Evolutionary conservation across 2,888 invertebrate genomes (phyloP).

Genomic region (Ornithoptera alexandrae): DNA sequence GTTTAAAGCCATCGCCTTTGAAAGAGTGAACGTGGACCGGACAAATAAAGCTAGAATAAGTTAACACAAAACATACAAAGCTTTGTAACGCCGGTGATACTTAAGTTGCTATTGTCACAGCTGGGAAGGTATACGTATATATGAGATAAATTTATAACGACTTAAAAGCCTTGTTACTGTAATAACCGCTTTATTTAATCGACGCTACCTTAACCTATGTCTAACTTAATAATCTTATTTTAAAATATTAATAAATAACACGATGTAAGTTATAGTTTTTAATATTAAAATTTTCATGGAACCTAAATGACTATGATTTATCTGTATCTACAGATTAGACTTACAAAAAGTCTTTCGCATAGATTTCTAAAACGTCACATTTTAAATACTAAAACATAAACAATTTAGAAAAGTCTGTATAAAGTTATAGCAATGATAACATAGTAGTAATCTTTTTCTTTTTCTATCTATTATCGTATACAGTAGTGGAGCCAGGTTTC

Average conservation of each 20-base stretch:
- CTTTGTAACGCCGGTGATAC: background rate
- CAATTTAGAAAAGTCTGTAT: too few relatives aligned
- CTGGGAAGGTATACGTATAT: slow-evolving; percentile 2
- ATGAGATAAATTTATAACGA: slow-evolving; percentile 10
- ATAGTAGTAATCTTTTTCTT: too few relatives aligned
- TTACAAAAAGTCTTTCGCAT: too few relatives aligned
- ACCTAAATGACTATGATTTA: too few relatives aligned
- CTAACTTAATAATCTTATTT: slow-evolving; percentile 1
- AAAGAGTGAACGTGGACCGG: slow-evolving; percentile 11
- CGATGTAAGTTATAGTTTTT: background rate
- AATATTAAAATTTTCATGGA: background rate
- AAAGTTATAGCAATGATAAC: too few relatives aligned
- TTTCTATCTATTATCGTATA: too few relatives aligned
- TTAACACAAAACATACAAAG: slow-evolving; percentile 21
- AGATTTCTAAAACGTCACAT: too few relatives aligned
- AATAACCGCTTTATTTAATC: slow-evolving; percentile 16
- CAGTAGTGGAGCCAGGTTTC: too few relatives aligned
- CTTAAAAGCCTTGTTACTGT: slow-evolving; percentile 16
- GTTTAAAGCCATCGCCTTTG: background rate
- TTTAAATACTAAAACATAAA: too few relatives aligned
- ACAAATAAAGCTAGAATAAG: slow-evolving; percentile 21
- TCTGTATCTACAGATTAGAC: too few relatives aligned
- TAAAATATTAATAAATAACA: background rate
- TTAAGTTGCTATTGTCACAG: slow-evolving; percentile 16
- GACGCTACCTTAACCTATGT: background rate